Evolutionary conservation across 1,140 invertebrate species (phyloP).

Genomic region (Cryptotermes secundus): DNA sequence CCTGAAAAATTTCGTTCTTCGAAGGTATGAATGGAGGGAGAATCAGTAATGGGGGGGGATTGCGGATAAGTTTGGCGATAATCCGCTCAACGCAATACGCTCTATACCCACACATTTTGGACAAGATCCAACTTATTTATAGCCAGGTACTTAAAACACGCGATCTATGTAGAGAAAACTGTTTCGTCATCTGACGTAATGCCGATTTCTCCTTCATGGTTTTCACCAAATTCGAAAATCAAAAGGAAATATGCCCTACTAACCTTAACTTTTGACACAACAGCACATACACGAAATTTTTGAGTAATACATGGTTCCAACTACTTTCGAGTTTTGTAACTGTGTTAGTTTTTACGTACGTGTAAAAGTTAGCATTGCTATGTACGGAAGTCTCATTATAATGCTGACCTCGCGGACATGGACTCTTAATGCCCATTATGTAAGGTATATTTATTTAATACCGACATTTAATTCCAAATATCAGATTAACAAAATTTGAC

Average conservation of each 20-base stretch:
- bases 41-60: neutral
- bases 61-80: neutral
- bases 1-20: neutral
- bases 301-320: too few relatives aligned
- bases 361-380: neutral
- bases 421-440: neutral
- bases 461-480: neutral
- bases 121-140: neutral
- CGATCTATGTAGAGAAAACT: neutral
- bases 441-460: neutral
- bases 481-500: neutral
- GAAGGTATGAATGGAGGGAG: neutral
- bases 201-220: neutral
- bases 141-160: neutral
- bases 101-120: neutral
- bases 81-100: neutral
- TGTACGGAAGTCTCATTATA: neutral
- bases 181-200: neutral
- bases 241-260: neutral
- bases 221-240: neutral
- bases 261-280: neutral
- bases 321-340: neutral
- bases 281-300: neutral
- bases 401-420: neutral
- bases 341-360: neutral